Evolutionary conservation across 2,888 invertebrate genomes (phyloP), one percentile per base, ranked within the genome.

Genomic region (Timandra comae): DNA sequence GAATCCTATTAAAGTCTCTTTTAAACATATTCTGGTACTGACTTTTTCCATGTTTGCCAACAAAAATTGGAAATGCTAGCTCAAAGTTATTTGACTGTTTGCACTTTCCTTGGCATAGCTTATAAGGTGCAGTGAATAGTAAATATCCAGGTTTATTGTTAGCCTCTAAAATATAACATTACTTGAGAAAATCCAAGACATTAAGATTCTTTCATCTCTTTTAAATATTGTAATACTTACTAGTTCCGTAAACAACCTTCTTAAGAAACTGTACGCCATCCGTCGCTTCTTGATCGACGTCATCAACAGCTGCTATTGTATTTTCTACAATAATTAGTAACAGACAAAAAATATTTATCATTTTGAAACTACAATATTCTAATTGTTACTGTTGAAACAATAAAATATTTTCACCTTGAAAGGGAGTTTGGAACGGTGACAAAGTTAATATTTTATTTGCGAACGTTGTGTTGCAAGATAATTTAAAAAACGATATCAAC

Each of bases 51-150:
- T 42, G 48, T 1, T 42, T 50, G 5, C 77, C 79, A 7, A 78
- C 24, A 26, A 58, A 70, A 1, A 81, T 34, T 3, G 82, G 82
- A 35, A 82, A 82, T 5, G 44, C 43, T 43, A 81, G 49, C 2
- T 38, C 41, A 5, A 69, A 56, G 27, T 73, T 69, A 4, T 41
- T 41, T 0, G 29, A 30, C 7, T 43, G 39, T 19, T 58, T 52
- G 36, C 66, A 69, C 12, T 58, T 65, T 8, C 70, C 69, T 7
- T 68, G 58, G 43, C 73, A 74, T 7, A 81, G 43, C 53, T 54
- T 74, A 45, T 66, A 78, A 7, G 81, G 80, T 11, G 80, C 80
- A 29, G 80, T 81, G 41, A 82, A 82, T 36, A 67, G 36, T 39
- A 80, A 54, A 22, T 59, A 46, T 29, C 48, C 60, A 1, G 74